These are phyloP conservation scores for Caenorhabditis uteleia DNA, from an alignment of 2,888 invertebrate genomes.

Conservation along the genomic window DNA sequence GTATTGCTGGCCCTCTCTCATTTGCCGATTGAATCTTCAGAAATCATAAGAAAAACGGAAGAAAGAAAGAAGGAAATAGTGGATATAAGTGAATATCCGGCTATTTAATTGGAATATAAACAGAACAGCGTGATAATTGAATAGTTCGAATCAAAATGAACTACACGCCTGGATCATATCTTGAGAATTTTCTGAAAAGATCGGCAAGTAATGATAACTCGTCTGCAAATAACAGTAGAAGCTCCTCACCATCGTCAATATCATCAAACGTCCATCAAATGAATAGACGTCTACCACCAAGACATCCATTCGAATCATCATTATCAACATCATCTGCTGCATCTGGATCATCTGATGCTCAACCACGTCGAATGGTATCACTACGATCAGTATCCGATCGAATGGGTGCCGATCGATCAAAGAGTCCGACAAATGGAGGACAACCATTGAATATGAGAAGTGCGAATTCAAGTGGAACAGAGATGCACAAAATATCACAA, in stretches of 20 bases:
- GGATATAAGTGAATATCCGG: no score
- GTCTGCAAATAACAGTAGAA: constrained; percentile 3
- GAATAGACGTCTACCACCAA: constrained; percentile 25
- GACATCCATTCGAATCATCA: constrained; percentile 25
- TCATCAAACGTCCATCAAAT: no score
- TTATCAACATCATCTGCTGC: constrained; percentile 5
- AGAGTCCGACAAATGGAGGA: background rate
- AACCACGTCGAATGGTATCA: constrained; percentile 1
- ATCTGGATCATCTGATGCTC: background rate
- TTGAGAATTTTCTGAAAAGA: constrained; percentile 36
- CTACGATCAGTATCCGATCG: constrained; percentile 28
- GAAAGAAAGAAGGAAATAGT: no score
- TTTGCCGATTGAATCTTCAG: no score
- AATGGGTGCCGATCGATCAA: constrained; percentile 11
- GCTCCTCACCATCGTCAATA: background rate
- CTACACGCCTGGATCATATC: constrained; percentile 39
- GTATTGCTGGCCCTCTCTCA: no score
- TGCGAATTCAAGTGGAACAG: constrained; percentile 21
- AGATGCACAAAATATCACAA: constrained; percentile 48
- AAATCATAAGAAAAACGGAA: no score
- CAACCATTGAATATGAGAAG: constrained; percentile 17
- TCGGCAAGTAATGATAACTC: constrained; percentile 19
- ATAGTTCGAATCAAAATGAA: constrained; percentile 30
- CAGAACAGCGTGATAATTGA: background rate
- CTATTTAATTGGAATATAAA: no score